phyloP scores from a whole-genome alignment of 2,797 vertebrate genomes.

The Sebastes umbrosus region DNA sequence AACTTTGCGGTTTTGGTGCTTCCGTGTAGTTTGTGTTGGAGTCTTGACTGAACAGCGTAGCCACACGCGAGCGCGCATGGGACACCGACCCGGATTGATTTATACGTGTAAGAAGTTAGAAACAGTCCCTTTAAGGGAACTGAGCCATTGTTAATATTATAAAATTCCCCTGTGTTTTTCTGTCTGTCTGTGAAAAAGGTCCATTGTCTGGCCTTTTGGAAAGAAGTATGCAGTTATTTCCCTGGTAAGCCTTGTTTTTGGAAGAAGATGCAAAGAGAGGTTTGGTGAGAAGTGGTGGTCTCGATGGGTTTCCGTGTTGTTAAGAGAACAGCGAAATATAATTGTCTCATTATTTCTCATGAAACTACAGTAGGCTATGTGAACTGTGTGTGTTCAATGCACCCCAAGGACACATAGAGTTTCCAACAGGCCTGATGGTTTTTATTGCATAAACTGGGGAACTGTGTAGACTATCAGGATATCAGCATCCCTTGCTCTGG shows the following conservation, averaged over 20 bases:
- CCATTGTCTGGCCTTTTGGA: background rate
- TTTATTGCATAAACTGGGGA: background rate
- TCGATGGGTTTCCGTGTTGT: background rate
- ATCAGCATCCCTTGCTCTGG: background rate
- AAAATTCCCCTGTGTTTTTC: background rate
- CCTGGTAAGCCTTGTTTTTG: background rate
- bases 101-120: too few relatives aligned
- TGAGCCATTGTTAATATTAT: background rate
- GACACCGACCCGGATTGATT: too few relatives aligned
- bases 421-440: background rate
- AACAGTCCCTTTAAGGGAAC: background rate
- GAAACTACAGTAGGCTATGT: background rate
- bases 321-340: background rate
- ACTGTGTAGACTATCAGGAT: background rate
- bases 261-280: background rate
- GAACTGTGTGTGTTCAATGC: background rate
- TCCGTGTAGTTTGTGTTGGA: too few relatives aligned
- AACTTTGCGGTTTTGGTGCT: too few relatives aligned
- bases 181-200: background rate
- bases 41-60: too few relatives aligned
- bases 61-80: rapidly evolving
- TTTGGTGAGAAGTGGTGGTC: background rate
- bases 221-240: background rate
- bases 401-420: background rate
- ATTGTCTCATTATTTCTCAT: slow-evolving; percentile 5